Base-by-base conservation (phyloP, 2,113 vertebrate species). In the Anarhynchus alexandrinus region DNA sequence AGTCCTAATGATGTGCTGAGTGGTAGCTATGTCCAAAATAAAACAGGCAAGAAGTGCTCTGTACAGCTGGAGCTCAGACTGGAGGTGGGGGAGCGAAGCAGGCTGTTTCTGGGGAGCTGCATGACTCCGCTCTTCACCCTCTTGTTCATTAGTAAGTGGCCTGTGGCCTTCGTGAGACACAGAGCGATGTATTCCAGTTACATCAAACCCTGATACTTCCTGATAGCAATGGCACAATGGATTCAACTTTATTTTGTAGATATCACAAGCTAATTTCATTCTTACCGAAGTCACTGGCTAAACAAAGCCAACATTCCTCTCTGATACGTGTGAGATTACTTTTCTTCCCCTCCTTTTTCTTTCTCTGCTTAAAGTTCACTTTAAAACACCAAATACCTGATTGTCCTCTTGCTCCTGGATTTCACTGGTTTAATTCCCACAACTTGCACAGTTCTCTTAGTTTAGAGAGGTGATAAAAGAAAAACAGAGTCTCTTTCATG, bases 381-480 rank as follows among this genome's bases (percentile, higher is more conserved):
- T 87, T 85, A 80, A 79, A 93, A 47, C 43, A 89, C 47, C 2
- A 3, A 93, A 76, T 66, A 36, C 9, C 14, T 34, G 20, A 65
- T 77, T 92, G 52, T 77, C 22, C 58, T 76, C 32, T 77, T 84
- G 51, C 55, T 95, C 22, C 69, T 79, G 52, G 49, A 87, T 94
- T 96, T 81, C 66, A 38, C 13, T 61, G 51, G 30, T 79, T 86
- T 88, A 66, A 91, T 93, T 90, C 65, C 49, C 90, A 67, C 49
- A 80, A 38, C n/a, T 85, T 86, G 66, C 74, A 61, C 22, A 20
- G 38, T 51, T 93, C 76, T 77, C 58, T 55, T 55, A 54, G 70
- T 93, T 94, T 93, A 79, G 80, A 89, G 83, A 77, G 57, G 58
- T 88, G 94, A 91, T 95, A 77, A 95, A 93, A 93, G 94, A 80